These are phyloP conservation scores for Drosophila mauritiana DNA, from an alignment of 1,140 invertebrate genomes.

Conservation along the genomic window DNA sequence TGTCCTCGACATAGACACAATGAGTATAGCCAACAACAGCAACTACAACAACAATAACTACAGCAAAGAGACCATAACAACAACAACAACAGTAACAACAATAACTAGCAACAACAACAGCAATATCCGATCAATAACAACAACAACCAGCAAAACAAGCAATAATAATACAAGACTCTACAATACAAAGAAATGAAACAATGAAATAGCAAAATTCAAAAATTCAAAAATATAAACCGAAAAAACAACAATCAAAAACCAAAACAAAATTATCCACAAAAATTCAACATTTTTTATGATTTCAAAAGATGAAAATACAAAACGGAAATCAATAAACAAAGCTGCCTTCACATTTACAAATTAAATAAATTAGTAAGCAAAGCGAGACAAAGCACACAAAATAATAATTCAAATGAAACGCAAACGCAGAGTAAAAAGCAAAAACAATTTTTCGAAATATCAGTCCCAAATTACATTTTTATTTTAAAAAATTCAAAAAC, in stretches of 20 bases:
- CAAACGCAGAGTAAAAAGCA: conserved; percentile 49
- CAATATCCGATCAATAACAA: conserved; percentile 76
- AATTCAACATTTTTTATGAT: conserved; percentile 44
- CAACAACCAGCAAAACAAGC: conserved; percentile 62
- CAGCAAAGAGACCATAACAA: conserved; percentile 57
- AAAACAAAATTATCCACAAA: conserved; percentile 37
- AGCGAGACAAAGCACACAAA: conserved; percentile 77
- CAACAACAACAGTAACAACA: conserved; percentile 39
- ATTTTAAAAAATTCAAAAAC: conserved; percentile 13
- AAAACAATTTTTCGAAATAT: conserved; percentile 20
- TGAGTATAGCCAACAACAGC: conserved; percentile 59
- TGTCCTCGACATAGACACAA: conserved; percentile 53
- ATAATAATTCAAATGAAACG: conserved; percentile 68
- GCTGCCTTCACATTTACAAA: conserved; percentile 84
- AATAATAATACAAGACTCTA: conserved; percentile 63
- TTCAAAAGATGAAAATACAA: conserved; percentile 68
- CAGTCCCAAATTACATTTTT: conserved; percentile 15
- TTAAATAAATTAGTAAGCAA: conserved; percentile 81
- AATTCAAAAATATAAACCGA: conserved; percentile 9
- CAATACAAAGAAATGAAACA: conserved; percentile 47
- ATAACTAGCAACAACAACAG: conserved; percentile 61
- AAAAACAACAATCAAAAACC: conserved; percentile 26
- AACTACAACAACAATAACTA: conserved; percentile 39
- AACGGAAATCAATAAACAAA: conserved; percentile 85
- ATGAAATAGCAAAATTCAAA: conserved; percentile 73